Evolutionary conservation across 2,797 vertebrate genomes (phyloP).

Genomic region (Alfaro cultratus): DNA sequence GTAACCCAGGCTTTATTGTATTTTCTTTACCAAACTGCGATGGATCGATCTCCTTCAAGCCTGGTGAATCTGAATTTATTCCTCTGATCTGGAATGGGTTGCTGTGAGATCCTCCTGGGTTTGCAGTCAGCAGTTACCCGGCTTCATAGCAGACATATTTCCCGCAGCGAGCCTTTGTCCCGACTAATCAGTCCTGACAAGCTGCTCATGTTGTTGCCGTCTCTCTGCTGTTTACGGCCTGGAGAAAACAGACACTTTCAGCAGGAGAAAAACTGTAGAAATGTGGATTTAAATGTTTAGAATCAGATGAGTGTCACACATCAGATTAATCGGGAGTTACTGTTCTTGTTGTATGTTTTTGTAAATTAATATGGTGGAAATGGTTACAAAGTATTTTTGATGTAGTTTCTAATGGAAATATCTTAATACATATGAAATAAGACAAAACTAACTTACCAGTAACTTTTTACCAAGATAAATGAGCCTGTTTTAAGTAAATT

Average conservation of each 20-base stretch:
- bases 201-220: slow-evolving; percentile 46
- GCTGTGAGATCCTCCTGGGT: slow-evolving; percentile 28
- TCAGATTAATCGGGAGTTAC: neutral
- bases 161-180: slow-evolving; percentile 45
- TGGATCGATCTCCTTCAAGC: neutral
- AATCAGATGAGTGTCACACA: neutral
- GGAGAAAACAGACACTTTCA: slow-evolving; percentile 56
- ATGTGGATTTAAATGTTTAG: neutral
- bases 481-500: too few species aligned
- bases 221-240: slow-evolving; percentile 47
- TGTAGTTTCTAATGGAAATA: too few species aligned
- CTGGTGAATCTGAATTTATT: slow-evolving; percentile 21
- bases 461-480: too few species aligned
- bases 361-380: neutral
- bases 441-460: too few species aligned
- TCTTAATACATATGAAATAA: too few species aligned
- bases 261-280: slow-evolving; percentile 16
- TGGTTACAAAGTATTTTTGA: neutral
- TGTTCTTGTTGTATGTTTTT: neutral
- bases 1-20: neutral
- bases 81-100: slow-evolving; percentile 17
- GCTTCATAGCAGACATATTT: slow-evolving; percentile 57
- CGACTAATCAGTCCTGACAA: slow-evolving; percentile 67
- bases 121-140: slow-evolving; percentile 24
- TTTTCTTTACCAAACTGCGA: neutral